Evolutionary conservation across 2,797 vertebrate genomes (phyloP), one percentile per base, ranked within the genome.

Genomic region (Syngnathus acus): DNA sequence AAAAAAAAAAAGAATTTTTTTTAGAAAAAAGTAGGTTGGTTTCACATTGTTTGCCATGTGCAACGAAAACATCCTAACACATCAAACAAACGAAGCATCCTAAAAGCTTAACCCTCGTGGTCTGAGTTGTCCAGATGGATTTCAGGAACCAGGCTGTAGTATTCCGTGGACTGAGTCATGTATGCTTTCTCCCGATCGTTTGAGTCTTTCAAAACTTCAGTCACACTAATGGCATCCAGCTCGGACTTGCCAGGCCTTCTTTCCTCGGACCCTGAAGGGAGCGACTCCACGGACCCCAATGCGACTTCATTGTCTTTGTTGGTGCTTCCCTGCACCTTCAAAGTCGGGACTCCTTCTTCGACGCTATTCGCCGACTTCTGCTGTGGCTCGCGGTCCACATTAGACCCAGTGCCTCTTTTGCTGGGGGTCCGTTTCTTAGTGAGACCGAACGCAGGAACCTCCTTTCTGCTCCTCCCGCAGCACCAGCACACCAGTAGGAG

Each of bases 111-210:
- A 14, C 51, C 37, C 14, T 90, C 89, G 9, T 94, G 93, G 74
- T 96, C 95, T 0, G 90, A 95, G 81, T 95, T 94, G 26, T 95
- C 94, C 69, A 95, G 84, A 67, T 95, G 92, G 0, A 97, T 92
- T 1, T 87, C 93, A 0, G 94, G 94, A 21, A 97, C 91, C 72
- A 97, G 84, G 77, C 93, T 96, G 85, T 97, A 97, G 79, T 96
- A 96, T 67, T 93, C 91, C 0, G 90, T 93, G 0, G 93, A 87
- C 82, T 96, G 94, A 69, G 78, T 92, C 89, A 96, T 83, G 74
- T 96, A 95, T 3, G 93, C 90, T 82, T 93, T 95, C 85, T 96
- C 94, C 37, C 93, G 82, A 79, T 94, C 88, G 0, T 91, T 72
- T 0, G 94, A 96, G 89, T 96, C 95, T 59, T 93, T 94, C 91